A percentile compares a stretch with the other conserved stretches of the same genome.
Conservation (phyloP, 2,888 invertebrate species). For the Cerastoderma edule region DNA sequence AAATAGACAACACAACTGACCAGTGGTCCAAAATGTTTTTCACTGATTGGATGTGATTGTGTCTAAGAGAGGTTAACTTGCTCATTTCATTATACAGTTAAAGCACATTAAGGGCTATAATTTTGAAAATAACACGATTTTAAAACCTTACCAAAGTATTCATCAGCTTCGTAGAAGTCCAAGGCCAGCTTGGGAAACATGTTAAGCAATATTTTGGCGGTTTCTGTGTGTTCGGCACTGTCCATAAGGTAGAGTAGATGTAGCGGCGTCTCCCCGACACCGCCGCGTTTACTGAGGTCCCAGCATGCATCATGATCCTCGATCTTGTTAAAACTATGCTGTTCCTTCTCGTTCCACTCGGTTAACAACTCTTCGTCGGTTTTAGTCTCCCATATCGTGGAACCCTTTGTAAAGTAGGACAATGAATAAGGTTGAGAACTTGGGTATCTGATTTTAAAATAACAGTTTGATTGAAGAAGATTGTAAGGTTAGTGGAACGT, state of each 20-base stretch:
- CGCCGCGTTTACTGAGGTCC: slow-evolving; percentile 98
- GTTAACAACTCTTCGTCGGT: slow-evolving; percentile 67
- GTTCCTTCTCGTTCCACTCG: slow-evolving; percentile 67
- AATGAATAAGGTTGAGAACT: too few species aligned
- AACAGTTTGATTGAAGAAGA: too few species aligned
- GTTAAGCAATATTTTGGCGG: slow-evolving; percentile 94
- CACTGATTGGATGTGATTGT: too few species aligned
- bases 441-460: too few species aligned
- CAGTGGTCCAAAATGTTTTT: too few species aligned
- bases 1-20: too few species aligned
- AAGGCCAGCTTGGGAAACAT: slow-evolving; percentile 95
- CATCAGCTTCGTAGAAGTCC: slow-evolving; percentile 98
- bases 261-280: slow-evolving; percentile 96
- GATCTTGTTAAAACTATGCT: slow-evolving; percentile 70
- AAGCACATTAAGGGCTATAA: background rate
- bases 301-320: slow-evolving; percentile 91
- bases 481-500: too few species aligned
- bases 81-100: background rate
- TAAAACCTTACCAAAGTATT: slow-evolving; percentile 91
- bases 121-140: background rate
- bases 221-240: slow-evolving; percentile 91
- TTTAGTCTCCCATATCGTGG: slow-evolving; percentile 60
- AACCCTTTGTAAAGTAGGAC: too few species aligned
- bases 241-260: slow-evolving; percentile 98
- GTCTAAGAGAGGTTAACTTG: too few species aligned